Evolutionary conservation across 2,113 vertebrate genomes (phyloP), one percentile per base, ranked within the genome.

Genomic region (Columba livia): DNA sequence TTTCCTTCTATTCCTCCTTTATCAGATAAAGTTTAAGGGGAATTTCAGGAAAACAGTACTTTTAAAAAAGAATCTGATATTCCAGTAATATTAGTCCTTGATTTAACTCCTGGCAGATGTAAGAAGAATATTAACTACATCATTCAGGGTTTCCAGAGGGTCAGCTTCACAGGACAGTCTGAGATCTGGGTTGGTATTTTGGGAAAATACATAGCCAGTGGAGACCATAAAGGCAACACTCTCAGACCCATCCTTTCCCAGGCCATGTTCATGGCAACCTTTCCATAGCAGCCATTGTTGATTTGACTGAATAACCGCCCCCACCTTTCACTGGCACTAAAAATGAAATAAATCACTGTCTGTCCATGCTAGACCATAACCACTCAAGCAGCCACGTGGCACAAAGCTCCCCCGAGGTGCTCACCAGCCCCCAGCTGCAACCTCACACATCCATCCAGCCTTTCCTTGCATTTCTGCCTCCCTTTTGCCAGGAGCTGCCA

Each of bases 401-500:
- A 72, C 26, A 44, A 79, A 70, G 36, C 23, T 88, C 53, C 29
- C 18, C 28, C 26, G 42, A 67, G 56, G 78, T 21, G 26, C 42
- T 79, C 78, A 64, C 53, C 51, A 56, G 65, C 69, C 56, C 57
- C 38, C 42, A 60, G 29, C 24, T 69, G 58, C 57, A 89, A 47
- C 32, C 32, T 66, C 24, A 9, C 44, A 26, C 9, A 28, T 38
- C 28, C 1, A 0, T 36, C 66, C 36, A 57, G 34, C 0, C 0
- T 82, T 85, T n/a, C 54, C n/a, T 72, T 17, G 12, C 54, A 9
- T 50, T 88, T 54, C 71, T 92, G 32, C 48, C 67, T 79, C 62
- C 24, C 17, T 77, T 78, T 82, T 50, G 26, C 44, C 42, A 58
- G 74, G 23, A 92, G 19, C 64, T 80, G 48, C 69, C 72, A 32